Evolutionary conservation across 2,888 invertebrate species (phyloP).

Genomic region (Odontomyia ornata): DNA sequence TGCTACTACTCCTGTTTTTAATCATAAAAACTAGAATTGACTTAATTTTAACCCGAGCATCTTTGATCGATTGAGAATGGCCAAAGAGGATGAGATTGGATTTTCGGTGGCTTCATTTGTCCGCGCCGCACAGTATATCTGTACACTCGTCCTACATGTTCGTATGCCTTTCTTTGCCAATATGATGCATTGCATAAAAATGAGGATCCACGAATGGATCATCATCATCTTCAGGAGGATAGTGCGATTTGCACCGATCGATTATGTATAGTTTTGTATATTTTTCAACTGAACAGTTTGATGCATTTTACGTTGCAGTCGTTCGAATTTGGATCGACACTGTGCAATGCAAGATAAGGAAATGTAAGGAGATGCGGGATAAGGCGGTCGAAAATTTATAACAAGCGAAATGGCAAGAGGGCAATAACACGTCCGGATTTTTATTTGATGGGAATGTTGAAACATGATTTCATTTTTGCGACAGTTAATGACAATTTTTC

Average conservation of each 20-base stretch:
- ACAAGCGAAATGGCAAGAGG: slow-evolving; percentile 6
- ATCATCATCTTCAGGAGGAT: slow-evolving; percentile 25
- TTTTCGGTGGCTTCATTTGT: slow-evolving; percentile 26
- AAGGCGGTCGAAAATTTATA: not conserved
- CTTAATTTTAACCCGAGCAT: slow-evolving; percentile 25
- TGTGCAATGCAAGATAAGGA: not conserved
- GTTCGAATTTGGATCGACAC: not conserved
- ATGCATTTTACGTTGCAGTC: not conserved
- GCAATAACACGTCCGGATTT: slow-evolving; percentile 39
- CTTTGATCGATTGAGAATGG: not conserved
- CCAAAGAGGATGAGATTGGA: slow-evolving; percentile 36
- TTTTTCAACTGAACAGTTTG: slow-evolving; percentile 14
- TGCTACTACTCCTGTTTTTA: slow-evolving; percentile 33
- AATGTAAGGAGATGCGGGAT: not conserved
- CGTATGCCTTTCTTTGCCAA: not conserved
- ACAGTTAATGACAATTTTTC: slow-evolving; percentile 41
- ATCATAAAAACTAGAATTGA: slow-evolving; percentile 46
- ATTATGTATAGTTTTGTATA: slow-evolving; percentile 6
- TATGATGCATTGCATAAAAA: slow-evolving; percentile 34
- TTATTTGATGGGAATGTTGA: slow-evolving; percentile 42
- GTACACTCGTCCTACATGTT: not conserved
- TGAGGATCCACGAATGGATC: slow-evolving; percentile 33
- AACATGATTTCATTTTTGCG: slow-evolving; percentile 44
- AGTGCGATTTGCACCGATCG: slow-evolving; percentile 27
- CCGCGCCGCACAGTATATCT: not conserved